A percentile compares a stretch with the other conserved stretches of the same genome.
These are phyloP conservation scores for Rousettus madagascariensis DNA, from an alignment of 2,797 vertebrate genomes.

Conservation along the genomic window DNA sequence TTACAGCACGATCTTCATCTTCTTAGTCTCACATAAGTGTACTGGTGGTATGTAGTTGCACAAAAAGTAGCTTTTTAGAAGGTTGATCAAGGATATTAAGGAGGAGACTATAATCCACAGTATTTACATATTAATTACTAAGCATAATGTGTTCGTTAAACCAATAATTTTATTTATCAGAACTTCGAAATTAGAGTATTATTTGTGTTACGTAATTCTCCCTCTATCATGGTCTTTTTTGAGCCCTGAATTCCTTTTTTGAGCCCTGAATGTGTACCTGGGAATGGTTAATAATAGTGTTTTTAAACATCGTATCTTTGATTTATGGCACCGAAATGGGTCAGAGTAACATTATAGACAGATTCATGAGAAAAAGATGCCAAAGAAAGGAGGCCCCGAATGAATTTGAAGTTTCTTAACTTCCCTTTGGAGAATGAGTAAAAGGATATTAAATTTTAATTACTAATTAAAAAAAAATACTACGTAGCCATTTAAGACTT, in stretches of 20 bases:
- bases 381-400: neutral
- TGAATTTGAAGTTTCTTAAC: conserved; percentile 5
- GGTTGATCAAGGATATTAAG: neutral
- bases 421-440: conserved; percentile 32
- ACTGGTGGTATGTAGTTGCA: conserved; percentile 2
- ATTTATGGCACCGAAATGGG: neutral
- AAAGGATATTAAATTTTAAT: conserved; percentile 24
- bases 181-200: neutral
- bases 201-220: neutral
- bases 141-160: neutral
- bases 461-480: conserved; percentile 2
- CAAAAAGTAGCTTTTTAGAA: conserved; percentile 28
- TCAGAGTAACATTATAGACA: neutral
- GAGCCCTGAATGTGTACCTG: neutral
- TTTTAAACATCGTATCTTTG: neutral
- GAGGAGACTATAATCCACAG: neutral
- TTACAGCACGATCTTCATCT: neutral
- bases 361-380: conserved; percentile 28
- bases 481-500: neutral
- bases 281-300: neutral
- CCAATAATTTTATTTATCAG: neutral
- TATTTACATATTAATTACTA: neutral
- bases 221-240: neutral
- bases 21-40: neutral
- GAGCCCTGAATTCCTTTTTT: neutral